Conservation (phyloP, 2,113 vertebrate genomes). For the Chrysemys picta region DNA sequence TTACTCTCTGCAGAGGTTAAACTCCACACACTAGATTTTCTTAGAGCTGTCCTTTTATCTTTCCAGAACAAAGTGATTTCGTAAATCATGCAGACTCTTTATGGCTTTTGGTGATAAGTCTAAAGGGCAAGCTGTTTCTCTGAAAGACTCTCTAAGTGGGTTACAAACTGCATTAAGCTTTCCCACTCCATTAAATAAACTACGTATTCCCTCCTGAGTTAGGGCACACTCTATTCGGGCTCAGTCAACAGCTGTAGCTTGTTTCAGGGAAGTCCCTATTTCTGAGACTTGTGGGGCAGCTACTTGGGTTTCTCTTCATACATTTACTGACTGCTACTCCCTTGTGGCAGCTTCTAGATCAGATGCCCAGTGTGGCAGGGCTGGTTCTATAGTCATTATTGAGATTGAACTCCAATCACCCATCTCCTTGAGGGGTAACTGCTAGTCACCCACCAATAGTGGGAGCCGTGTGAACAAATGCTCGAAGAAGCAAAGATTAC, state of each 20-base stretch:
- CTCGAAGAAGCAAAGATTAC: neutral
- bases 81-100: conserved; percentile 6
- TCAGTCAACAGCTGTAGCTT: accelerated
- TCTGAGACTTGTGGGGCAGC: neutral
- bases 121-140: neutral
- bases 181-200: neutral
- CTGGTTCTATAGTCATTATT: neutral
- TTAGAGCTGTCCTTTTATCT: conserved; percentile 39
- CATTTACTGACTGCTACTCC: neutral
- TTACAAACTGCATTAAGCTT: neutral
- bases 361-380: neutral
- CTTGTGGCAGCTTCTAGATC: neutral
- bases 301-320: neutral
- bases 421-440: neutral
- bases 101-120: neutral
- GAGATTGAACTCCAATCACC: neutral
- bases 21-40: neutral
- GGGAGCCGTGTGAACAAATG: neutral
- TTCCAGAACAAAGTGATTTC: conserved; percentile 30
- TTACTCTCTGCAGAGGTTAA: neutral
- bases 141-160: neutral
- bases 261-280: neutral
- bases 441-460: neutral
- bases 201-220: neutral
- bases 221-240: neutral